Base-by-base conservation (phyloP, 2,797 vertebrate species). In the Silurus aristotelis region DNA sequence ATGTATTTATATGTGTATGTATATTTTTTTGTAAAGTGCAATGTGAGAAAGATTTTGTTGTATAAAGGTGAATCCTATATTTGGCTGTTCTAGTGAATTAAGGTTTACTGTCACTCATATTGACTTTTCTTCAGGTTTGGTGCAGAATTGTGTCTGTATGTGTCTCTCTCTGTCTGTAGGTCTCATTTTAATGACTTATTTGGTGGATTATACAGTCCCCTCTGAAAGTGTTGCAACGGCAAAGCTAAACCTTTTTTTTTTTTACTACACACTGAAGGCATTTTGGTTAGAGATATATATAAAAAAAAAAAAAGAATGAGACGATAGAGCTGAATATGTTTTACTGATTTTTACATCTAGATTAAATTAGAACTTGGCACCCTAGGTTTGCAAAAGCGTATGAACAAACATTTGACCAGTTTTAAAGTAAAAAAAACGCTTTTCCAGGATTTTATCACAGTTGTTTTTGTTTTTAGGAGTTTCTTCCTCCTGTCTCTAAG, bases 1-100 rank as follows among this genome's bases (percentile, higher is more conserved):
- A 89, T 90, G 89, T 93, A 92, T 95, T 94, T 95, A 94, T 94
- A 93, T 87, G 84, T 92, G 91, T 92, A 89, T 93, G 91, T 94
- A 92, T 92, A 91, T 93, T 92, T 93, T 91, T 89, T 80, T 92
- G 92, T 93, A 91, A 94, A 89, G 93, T 94, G 93, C 93, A 93
- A 94, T 93, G 89, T 88, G 89, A 80, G 82, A 67, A 67, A 84
- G 63, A 87, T 85, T 78, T 84, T 66, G 73, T 86, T 86, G 84
- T 86, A 72, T 82, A 58, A 88, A 85, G 77, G 77, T 84, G 17
- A 86, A 73, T 86, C 75, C 60, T 89, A 64, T 80, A 84, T 88
- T 89, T 87, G 87, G 84, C 78, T 87, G 81, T 88, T 83, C 4
- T 68, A 76, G 66, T 78, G 72, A 75, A 84, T 75, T 84, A 61